These are phyloP conservation scores for Tyrophagus putrescentiae DNA, from an alignment of 1,140 invertebrate species.

Conservation along the genomic window DNA sequence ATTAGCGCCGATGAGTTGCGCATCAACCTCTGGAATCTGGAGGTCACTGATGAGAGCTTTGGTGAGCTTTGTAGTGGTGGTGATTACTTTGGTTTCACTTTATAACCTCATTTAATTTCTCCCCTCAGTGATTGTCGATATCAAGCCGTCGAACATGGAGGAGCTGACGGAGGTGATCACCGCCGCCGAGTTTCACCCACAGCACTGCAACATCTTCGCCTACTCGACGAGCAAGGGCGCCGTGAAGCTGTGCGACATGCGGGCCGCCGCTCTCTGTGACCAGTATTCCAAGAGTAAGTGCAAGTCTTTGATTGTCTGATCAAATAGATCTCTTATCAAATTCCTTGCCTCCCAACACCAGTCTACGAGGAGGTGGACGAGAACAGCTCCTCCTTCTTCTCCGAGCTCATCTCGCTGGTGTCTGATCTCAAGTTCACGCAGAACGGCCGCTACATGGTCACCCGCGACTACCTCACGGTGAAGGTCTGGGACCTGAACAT, in stretches of 20 bases:
- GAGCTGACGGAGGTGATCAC: constrained; percentile 98
- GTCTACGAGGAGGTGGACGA: constrained; percentile 97
- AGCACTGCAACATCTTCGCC: constrained; percentile 95
- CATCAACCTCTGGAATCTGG: constrained; percentile 98
- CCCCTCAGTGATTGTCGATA: constrained; percentile 85
- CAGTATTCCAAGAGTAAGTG: constrained; percentile 77
- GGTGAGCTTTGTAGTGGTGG: constrained; percentile 47
- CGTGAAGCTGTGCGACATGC: constrained; percentile 97
- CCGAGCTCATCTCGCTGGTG: constrained; percentile 98
- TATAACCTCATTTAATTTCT: background rate
- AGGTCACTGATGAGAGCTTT: constrained; percentile 98
- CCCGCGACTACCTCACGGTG: constrained; percentile 7
- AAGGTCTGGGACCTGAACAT: constrained; percentile 16
- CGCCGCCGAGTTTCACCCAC: constrained; percentile 95
- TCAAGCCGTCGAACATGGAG: constrained; percentile 99
- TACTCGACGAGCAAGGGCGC: constrained; percentile 99
- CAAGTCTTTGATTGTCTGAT: background rate
- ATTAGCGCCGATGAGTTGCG: constrained; percentile 96
- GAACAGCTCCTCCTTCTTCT: constrained; percentile 90
- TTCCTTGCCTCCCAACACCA: constrained; percentile 33
- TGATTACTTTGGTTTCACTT: background rate
- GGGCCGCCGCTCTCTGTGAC: constrained; percentile 92
- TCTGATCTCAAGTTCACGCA: constrained; percentile 98
- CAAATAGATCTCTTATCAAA: constrained; percentile 22
- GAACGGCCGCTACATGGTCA: constrained; percentile 81